phyloP scores from a whole-genome alignment of 2,113 vertebrate species.

The Pogona vitticeps region DNA sequence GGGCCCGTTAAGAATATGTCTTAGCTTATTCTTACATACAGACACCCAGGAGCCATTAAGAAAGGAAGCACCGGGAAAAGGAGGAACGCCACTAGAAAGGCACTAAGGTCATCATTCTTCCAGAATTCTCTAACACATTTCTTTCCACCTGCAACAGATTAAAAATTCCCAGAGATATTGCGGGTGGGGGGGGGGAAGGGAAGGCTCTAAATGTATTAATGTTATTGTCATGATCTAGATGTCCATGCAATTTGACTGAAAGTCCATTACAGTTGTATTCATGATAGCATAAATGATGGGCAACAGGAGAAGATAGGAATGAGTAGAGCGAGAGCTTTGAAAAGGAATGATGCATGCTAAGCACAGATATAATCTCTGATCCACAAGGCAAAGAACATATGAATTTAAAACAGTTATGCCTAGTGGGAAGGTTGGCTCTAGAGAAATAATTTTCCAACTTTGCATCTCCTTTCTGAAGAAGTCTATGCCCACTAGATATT shows the following conservation, averaged over 20 bases:
- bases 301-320: slow-evolving; percentile 48
- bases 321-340: slow-evolving; percentile 32
- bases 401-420: not conserved
- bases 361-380: not conserved
- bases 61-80: not conserved
- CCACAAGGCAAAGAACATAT: not conserved
- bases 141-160: slow-evolving; percentile 67
- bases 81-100: slow-evolving; percentile 20
- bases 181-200: slow-evolving; percentile 38
- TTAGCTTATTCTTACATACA: slow-evolving; percentile 45
- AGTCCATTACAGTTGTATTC: slow-evolving; percentile 47
- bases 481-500: not conserved
- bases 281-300: slow-evolving; percentile 42
- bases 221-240: slow-evolving; percentile 44
- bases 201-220: not conserved
- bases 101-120: not conserved
- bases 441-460: not conserved
- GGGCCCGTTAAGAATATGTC: slow-evolving; percentile 47
- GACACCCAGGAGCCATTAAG: slow-evolving; percentile 57
- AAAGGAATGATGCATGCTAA: not conserved
- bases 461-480: not conserved
- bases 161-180: slow-evolving; percentile 53
- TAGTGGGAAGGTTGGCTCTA: not conserved
- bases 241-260: not conserved
- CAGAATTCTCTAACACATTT: slow-evolving; percentile 50